Percentiles rank a stretch among this genome's conserved stretches.
Evolutionary conservation across 2,888 invertebrate species (phyloP).

Genomic region (Anagyrus pseudococci): DNA sequence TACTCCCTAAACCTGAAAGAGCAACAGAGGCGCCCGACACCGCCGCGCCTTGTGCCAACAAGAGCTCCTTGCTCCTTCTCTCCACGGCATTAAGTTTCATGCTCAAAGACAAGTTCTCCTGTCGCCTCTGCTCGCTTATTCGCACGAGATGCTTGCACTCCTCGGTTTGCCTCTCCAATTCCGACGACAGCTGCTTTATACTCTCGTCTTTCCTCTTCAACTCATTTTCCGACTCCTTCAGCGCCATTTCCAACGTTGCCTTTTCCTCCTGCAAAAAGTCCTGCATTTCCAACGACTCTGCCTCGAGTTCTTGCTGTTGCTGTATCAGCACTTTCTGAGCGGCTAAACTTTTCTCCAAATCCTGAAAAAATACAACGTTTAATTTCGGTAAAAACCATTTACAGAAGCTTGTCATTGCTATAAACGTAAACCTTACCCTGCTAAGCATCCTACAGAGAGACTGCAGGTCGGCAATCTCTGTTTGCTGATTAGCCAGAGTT

Average conservation of each 20-base stretch:
- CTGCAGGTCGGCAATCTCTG: slow-evolving; percentile 76
- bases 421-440: slow-evolving; percentile 63
- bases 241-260: slow-evolving; percentile 77
- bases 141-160: slow-evolving; percentile 81
- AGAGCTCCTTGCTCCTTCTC: slow-evolving; percentile 69
- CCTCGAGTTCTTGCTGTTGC: slow-evolving; percentile 79
- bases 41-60: slow-evolving; percentile 74
- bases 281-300: slow-evolving; percentile 82
- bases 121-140: slow-evolving; percentile 80
- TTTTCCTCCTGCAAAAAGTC: slow-evolving; percentile 90
- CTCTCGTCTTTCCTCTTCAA: slow-evolving; percentile 54
- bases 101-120: slow-evolving; percentile 72
- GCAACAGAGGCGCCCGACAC: slow-evolving; percentile 75
- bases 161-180: slow-evolving; percentile 71
- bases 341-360: slow-evolving; percentile 73
- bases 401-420: too few species aligned
- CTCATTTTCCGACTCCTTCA: slow-evolving; percentile 79
- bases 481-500: slow-evolving; percentile 76
- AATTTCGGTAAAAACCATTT: too few species aligned
- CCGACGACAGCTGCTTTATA: slow-evolving; percentile 65
- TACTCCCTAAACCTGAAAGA: slow-evolving; percentile 71
- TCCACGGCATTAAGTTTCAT: slow-evolving; percentile 71
- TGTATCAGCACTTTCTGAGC: slow-evolving; percentile 73
- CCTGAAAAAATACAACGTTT: slow-evolving; percentile 62
- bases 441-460: slow-evolving; percentile 75